Base-by-base conservation (phyloP, 2,113 vertebrate genomes). In the Microcebus griseorufus region DNA sequence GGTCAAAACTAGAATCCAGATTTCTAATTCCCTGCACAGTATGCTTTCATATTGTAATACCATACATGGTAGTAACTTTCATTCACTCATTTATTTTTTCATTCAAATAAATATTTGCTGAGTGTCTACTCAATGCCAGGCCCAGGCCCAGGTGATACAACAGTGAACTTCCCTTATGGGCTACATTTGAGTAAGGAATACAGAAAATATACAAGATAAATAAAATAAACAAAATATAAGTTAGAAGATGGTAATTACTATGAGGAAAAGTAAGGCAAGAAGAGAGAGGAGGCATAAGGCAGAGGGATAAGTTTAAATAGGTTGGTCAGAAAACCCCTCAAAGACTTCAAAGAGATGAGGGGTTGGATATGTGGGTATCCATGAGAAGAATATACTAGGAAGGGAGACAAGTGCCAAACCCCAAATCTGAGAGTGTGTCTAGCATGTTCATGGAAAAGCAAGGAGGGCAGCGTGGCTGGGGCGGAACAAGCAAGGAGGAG, bases 191-290 rank as follows among this genome's bases (percentile, higher is more conserved):
- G 29, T n/a, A 6, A 51, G 27, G 29, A 96, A 85, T 39, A 80
- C 4, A 81, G 75, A 88, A 81, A 85, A 87, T 29, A 83, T 90
- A 90, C 18, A 73, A 75, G 58, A 72, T 37, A 83, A 70, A 81
- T 42, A 83, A 78, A 22, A 64, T 64, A 12, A 64, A 64, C 25
- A 60, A 79, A 91, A 58, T 23, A 5, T 58, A 27, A 62, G 17
- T 91, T 32, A 62, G 9, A 48, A 91, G 58, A 9, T 82, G 4
- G 23, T 73, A 90, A 92, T 58, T 73, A 55, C 22, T 25, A 14
- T 62, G 9, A 69, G 78, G 64, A 48, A 93, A 81, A 88, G 32
- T 65, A 34, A 72, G 88, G 45, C n/a, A 78, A 83, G 10, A 73
- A 51, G 42, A 16, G 34, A 67, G 4, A 37, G 53, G 67, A 75